These are phyloP conservation scores for Epinotia brunnichana DNA, from an alignment of 2,888 invertebrate genomes.

Conservation along the genomic window DNA sequence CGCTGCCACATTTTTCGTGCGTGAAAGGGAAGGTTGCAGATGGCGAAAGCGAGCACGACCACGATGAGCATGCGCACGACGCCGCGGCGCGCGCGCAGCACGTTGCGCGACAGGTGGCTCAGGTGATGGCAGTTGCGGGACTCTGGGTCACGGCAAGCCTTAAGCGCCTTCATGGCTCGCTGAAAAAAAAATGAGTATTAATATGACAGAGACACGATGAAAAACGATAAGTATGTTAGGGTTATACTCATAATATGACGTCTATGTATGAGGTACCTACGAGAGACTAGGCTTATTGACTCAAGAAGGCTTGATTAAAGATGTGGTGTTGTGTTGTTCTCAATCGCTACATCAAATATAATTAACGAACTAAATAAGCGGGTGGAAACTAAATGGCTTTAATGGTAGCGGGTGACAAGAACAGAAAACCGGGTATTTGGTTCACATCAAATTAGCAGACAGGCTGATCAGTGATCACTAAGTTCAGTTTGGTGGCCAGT, in stretches of 20 bases:
- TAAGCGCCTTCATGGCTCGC: conserved; percentile 65
- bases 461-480: too few species aligned
- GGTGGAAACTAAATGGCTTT: too few species aligned
- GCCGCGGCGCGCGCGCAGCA: conserved; percentile 90
- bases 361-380: too few species aligned
- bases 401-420: background rate
- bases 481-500: too few species aligned
- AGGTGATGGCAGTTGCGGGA: conserved; percentile 84
- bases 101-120: conserved; percentile 89
- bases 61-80: conserved; percentile 95
- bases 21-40: conserved; percentile 95
- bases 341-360: too few species aligned
- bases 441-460: too few species aligned
- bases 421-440: too few species aligned
- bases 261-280: too few species aligned
- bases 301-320: too few species aligned
- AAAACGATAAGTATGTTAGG: background rate
- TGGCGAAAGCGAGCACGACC: conserved; percentile 93
- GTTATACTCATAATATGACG: background rate
- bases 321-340: too few species aligned
- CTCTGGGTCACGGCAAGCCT: conserved; percentile 69
- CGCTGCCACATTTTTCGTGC: conserved; percentile 94
- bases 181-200: conserved; percentile 9
- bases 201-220: background rate
- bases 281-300: too few species aligned